Evolutionary conservation across 2,888 invertebrate species (phyloP).

Genomic region (Cantharis flavilabris): DNA sequence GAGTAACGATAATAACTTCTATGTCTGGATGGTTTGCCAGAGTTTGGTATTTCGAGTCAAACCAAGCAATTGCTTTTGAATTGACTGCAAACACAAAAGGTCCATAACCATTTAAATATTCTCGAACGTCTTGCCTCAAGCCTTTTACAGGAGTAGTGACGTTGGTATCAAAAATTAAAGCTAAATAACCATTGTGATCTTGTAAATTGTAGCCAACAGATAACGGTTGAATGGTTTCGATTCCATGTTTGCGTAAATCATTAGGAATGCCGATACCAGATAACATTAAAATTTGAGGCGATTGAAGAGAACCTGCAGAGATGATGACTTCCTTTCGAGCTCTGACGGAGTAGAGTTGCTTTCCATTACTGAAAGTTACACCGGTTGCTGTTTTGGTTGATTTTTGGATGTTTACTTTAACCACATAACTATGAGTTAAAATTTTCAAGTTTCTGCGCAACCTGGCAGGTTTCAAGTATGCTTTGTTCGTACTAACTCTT

Average conservation of each 20-base stretch:
- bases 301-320: constrained; percentile 77
- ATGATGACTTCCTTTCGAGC: constrained; percentile 76
- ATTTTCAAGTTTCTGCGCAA: constrained; percentile 69
- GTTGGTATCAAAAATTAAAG: constrained; percentile 61
- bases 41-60: constrained; percentile 15
- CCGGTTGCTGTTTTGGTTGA: constrained; percentile 62
- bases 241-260: constrained; percentile 62
- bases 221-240: constrained; percentile 65
- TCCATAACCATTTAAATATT: constrained; percentile 35
- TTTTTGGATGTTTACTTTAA: constrained; percentile 65
- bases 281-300: constrained; percentile 81
- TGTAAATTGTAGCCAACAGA: constrained; percentile 78
- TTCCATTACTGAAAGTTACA: constrained; percentile 68
- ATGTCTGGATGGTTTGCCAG: constrained; percentile 29
- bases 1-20: constrained; percentile 23
- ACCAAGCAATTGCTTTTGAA: constrained; percentile 33
- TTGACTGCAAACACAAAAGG: constrained; percentile 35
- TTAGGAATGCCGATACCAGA: constrained; percentile 76
- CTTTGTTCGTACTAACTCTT: constrained; percentile 61
- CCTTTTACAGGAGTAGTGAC: constrained; percentile 10
- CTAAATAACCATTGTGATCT: constrained; percentile 74
- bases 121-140: constrained; percentile 20
- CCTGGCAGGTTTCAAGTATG: constrained; percentile 71
- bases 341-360: constrained; percentile 56
- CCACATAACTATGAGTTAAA: constrained; percentile 69